These are phyloP conservation scores for Petaurus breviceps DNA, from an alignment of 2,113 vertebrate species.

Conservation along the genomic window DNA sequence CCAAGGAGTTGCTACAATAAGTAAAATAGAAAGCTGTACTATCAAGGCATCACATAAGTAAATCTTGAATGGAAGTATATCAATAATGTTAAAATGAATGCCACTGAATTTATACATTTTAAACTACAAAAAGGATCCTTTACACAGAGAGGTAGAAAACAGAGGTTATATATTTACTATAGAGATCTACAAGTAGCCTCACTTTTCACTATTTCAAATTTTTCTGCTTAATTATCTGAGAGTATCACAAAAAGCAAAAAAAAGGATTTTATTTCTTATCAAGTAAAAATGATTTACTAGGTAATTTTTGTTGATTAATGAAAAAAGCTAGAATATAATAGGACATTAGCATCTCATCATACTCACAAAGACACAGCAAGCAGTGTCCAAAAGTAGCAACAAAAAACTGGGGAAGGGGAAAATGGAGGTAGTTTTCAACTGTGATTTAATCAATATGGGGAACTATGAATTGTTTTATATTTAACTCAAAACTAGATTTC, in stretches of 20 bases:
- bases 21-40: neutral
- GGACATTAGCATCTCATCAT: neutral
- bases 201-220: neutral
- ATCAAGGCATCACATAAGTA: neutral
- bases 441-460: neutral
- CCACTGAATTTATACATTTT: neutral
- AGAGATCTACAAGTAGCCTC: neutral
- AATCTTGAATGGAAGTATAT: neutral
- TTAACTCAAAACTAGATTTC: neutral
- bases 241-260: neutral
- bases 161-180: neutral
- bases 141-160: neutral
- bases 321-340: neutral
- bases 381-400: neutral
- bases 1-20: neutral
- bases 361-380: neutral
- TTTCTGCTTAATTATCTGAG: neutral
- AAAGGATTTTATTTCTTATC: neutral
- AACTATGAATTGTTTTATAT: neutral
- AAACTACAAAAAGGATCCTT: neutral
- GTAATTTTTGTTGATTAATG: neutral
- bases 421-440: neutral
- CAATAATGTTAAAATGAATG: neutral
- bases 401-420: neutral
- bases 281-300: neutral